phyloP scores from a whole-genome alignment of 2,888 invertebrate genomes.

The Molorchus minor region DNA sequence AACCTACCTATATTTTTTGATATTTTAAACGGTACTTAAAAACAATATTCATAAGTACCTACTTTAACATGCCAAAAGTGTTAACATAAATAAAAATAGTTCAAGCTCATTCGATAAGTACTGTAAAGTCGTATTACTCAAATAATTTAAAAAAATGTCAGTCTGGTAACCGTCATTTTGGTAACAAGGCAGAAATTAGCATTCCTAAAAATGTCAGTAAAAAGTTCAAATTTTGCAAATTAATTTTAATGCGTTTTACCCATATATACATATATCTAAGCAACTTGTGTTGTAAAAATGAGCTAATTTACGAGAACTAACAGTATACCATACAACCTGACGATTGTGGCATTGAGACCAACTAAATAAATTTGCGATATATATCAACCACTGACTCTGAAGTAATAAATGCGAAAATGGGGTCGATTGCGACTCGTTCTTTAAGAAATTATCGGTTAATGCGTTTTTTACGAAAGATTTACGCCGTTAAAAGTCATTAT shows the following conservation, averaged over 20 bases:
- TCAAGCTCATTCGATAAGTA: too few relatives aligned
- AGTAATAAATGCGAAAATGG: constrained; percentile 36
- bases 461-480: constrained; percentile 25
- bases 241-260: background rate
- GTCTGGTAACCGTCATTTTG: too few relatives aligned
- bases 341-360: constrained; percentile 8
- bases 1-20: too few relatives aligned
- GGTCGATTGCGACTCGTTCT: constrained; percentile 36
- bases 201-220: too few relatives aligned
- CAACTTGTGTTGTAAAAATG: background rate
- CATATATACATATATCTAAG: background rate
- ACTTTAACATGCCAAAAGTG: too few relatives aligned
- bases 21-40: too few relatives aligned
- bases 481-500: constrained; percentile 27
- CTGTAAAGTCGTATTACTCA: too few relatives aligned
- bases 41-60: too few relatives aligned
- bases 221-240: too few relatives aligned
- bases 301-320: constrained; percentile 2
- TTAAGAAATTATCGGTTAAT: constrained; percentile 10
- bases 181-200: too few relatives aligned
- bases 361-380: constrained; percentile 15
- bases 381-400: constrained; percentile 15
- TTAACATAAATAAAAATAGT: too few relatives aligned
- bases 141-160: too few relatives aligned
- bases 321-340: background rate